Conservation (phyloP, 2,888 invertebrate species). For the Platypus cylindrus region DNA sequence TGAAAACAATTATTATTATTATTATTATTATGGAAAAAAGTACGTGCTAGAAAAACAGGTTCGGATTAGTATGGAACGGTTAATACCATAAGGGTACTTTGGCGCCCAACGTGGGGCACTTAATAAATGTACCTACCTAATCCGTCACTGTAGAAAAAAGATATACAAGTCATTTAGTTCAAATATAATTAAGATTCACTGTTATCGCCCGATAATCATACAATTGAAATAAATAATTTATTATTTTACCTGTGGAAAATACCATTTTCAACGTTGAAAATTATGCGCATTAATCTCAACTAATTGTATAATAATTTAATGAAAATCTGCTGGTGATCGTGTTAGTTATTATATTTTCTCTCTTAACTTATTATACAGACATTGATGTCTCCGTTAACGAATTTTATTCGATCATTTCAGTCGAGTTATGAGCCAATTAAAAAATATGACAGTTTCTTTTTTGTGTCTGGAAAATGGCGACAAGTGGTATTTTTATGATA, state of each 20-base stretch:
- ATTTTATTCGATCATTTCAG: slow-evolving; percentile 18
- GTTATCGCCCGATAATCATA: not conserved
- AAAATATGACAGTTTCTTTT: too few species aligned
- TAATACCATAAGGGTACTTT: too few species aligned
- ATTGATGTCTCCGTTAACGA: slow-evolving; percentile 30
- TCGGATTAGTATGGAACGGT: too few species aligned
- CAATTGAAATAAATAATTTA: slow-evolving; percentile 18
- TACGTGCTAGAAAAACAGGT: too few species aligned
- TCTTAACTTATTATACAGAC: slow-evolving; percentile 23
- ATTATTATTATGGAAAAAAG: too few species aligned
- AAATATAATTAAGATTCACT: too few species aligned
- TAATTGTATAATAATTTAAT: slow-evolving; percentile 33
- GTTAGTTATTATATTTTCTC: too few species aligned
- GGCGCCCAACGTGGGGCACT: too few species aligned
- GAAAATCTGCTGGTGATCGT: slow-evolving; percentile 27
- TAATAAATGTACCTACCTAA: too few species aligned
- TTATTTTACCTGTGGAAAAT: slow-evolving; percentile 22
- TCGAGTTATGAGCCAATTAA: slow-evolving; percentile 21
- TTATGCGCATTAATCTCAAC: slow-evolving; percentile 30
- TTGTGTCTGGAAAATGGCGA: slow-evolving; percentile 8
- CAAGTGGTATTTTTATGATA: slow-evolving; percentile 11
- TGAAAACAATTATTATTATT: too few species aligned
- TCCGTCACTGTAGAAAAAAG: too few species aligned
- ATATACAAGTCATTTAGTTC: too few species aligned
- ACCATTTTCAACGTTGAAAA: slow-evolving; percentile 27